Conservation (phyloP, 2,888 invertebrate species). For the Beris morrisii region DNA sequence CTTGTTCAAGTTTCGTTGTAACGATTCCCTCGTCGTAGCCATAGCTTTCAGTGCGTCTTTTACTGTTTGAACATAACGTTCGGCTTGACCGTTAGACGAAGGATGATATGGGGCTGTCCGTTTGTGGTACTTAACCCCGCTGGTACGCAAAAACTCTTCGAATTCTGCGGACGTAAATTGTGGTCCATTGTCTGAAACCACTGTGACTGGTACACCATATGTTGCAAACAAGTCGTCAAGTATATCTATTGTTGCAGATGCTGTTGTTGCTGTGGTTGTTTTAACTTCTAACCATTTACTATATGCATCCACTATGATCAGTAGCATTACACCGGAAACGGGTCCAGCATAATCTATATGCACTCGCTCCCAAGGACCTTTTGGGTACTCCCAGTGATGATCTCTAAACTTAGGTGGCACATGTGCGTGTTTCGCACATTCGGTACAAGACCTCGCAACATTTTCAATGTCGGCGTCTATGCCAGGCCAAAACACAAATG, state of each 20-base stretch:
- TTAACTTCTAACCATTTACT: slow-evolving; percentile 54
- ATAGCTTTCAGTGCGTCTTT: slow-evolving; percentile 36
- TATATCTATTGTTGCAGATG: slow-evolving; percentile 23
- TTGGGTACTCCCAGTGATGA: slow-evolving; percentile 43
- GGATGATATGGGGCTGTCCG: slow-evolving; percentile 41
- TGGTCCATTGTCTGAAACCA: slow-evolving; percentile 44
- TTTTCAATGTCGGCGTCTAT: slow-evolving; percentile 23
- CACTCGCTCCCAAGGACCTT: slow-evolving; percentile 48
- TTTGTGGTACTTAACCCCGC: slow-evolving; percentile 39
- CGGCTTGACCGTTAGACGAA: slow-evolving; percentile 33
- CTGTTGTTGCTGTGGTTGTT: slow-evolving; percentile 41
- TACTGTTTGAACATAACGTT: slow-evolving; percentile 11
- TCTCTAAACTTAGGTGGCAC: slow-evolving; percentile 15
- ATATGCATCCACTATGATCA: slow-evolving; percentile 51
- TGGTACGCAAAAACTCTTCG: slow-evolving; percentile 26
- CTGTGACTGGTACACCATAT: slow-evolving; percentile 41
- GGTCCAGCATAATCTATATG: slow-evolving; percentile 56
- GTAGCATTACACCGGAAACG: slow-evolving; percentile 44
- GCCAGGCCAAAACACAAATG: slow-evolving; percentile 29
- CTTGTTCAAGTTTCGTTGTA: slow-evolving; percentile 24
- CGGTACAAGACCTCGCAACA: slow-evolving; percentile 35
- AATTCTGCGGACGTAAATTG: slow-evolving; percentile 39
- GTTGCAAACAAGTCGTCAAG: slow-evolving; percentile 40
- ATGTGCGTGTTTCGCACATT: slow-evolving; percentile 22
- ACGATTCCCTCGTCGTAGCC: slow-evolving; percentile 21